These are phyloP conservation scores for Dicentrarchus labrax DNA, from an alignment of 2,113 vertebrate species.

Conservation along the genomic window DNA sequence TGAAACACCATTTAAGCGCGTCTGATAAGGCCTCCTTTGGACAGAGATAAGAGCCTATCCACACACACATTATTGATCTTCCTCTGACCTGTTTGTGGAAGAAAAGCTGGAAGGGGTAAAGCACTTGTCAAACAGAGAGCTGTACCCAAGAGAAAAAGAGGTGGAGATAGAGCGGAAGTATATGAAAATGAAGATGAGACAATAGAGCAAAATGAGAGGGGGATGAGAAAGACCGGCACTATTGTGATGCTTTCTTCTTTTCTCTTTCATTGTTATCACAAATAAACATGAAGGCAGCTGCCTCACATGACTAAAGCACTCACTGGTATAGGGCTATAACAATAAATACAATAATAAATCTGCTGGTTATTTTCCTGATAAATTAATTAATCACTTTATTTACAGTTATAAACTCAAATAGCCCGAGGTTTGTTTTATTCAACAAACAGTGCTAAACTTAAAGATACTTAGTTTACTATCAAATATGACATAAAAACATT, in stretches of 20 bases:
- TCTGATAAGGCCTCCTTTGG: conserved; percentile 75
- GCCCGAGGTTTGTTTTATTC: not conserved
- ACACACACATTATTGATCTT: conserved; percentile 80
- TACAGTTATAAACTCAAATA: not conserved
- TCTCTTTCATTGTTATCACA: not conserved
- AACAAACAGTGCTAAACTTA: not conserved
- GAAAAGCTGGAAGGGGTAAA: conserved; percentile 73
- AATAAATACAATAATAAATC: too few species aligned
- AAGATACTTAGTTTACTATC: not conserved
- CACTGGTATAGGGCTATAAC: not conserved
- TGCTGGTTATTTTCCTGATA: not conserved
- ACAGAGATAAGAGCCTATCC: conserved; percentile 78
- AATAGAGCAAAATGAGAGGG: not conserved
- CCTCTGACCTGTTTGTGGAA: conserved; percentile 75
- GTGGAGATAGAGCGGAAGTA: conserved; percentile 38
- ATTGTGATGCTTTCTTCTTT: not conserved
- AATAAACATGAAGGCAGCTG: not conserved
- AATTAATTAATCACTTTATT: not conserved
- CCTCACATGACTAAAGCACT: not conserved
- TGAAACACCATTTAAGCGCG: conserved; percentile 78
- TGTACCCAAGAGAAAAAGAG: conserved; percentile 47
- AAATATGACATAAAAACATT: not conserved
- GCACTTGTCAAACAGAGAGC: conserved; percentile 68
- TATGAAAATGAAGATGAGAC: conserved; percentile 26
- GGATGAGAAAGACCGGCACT: not conserved